Percentiles rank a stretch among this genome's conserved stretches.
Evolutionary conservation across 2,113 vertebrate species (phyloP).

Genomic region (Isichthys henryi): DNA sequence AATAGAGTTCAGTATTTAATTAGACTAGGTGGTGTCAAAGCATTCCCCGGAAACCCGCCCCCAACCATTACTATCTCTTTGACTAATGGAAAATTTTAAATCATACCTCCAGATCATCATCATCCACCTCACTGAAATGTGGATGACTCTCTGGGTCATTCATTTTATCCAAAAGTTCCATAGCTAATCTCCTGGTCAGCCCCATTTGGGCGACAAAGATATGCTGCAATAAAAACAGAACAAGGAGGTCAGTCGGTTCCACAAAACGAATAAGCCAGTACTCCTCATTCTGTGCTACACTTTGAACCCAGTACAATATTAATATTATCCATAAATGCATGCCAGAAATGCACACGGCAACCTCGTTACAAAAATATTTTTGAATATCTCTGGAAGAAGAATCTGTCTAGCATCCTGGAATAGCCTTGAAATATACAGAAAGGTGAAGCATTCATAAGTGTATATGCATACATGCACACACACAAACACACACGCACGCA

Average conservation of each 20-base stretch:
- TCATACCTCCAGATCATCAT: conserved; percentile 87
- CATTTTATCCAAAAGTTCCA: conserved; percentile 87
- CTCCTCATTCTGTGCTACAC: neutral
- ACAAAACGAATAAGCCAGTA: neutral
- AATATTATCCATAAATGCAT: neutral
- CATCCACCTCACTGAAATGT: conserved; percentile 76
- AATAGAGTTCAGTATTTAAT: neutral
- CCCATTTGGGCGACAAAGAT: conserved; percentile 76
- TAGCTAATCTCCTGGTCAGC: conserved; percentile 77
- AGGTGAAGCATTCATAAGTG: neutral
- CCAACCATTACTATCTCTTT: neutral
- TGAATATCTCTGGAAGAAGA: neutral
- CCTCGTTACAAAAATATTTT: neutral
- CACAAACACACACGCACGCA: no score
- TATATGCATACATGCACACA: neutral
- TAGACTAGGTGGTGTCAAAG: neutral
- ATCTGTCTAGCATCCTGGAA: neutral
- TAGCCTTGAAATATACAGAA: neutral
- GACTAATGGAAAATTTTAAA: neutral
- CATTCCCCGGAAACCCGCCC: neutral
- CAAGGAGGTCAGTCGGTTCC: neutral
- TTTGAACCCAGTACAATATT: neutral
- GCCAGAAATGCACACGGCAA: neutral
- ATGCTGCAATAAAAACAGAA: conserved; percentile 60
- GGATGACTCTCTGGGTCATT: conserved; percentile 90